These are phyloP conservation scores for Pristionchus mayeri DNA, from an alignment of 2,888 invertebrate species.

Conservation along the genomic window DNA sequence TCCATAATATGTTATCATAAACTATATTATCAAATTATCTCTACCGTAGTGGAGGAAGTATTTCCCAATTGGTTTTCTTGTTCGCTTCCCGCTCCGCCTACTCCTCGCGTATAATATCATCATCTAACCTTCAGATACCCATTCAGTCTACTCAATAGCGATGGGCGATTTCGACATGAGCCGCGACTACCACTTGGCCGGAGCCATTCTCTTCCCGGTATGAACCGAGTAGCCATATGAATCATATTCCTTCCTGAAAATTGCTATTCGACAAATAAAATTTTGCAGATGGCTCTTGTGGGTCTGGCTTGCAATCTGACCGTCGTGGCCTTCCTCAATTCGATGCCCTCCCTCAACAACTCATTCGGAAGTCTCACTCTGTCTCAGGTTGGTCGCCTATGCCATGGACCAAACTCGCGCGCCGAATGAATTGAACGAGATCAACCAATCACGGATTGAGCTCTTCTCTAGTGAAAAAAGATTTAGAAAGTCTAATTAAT, in stretches of 20 bases:
- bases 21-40: no score
- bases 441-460: no score
- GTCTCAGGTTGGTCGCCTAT: slow-evolving; percentile 51
- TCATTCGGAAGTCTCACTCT: slow-evolving; percentile 57
- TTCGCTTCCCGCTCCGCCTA: neutral
- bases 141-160: no score
- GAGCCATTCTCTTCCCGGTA: neutral
- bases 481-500: no score
- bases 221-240: no score
- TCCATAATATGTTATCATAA: no score
- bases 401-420: no score
- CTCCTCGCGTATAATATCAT: neutral
- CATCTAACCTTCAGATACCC: neutral
- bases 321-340: slow-evolving; percentile 55
- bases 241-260: neutral
- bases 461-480: no score
- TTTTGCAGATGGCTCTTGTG: slow-evolving; percentile 53
- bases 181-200: neutral
- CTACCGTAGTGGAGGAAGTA: no score
- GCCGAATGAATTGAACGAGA: no score
- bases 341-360: slow-evolving; percentile 56
- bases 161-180: slow-evolving; percentile 31
- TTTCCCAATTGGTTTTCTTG: no score
- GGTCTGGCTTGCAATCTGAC: slow-evolving; percentile 58
- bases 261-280: neutral